Percentiles rank a stretch among this genome's conserved stretches.
Evolutionary conservation across 1,140 invertebrate genomes (phyloP).

Genomic region (Ceratosolen solmsi): DNA sequence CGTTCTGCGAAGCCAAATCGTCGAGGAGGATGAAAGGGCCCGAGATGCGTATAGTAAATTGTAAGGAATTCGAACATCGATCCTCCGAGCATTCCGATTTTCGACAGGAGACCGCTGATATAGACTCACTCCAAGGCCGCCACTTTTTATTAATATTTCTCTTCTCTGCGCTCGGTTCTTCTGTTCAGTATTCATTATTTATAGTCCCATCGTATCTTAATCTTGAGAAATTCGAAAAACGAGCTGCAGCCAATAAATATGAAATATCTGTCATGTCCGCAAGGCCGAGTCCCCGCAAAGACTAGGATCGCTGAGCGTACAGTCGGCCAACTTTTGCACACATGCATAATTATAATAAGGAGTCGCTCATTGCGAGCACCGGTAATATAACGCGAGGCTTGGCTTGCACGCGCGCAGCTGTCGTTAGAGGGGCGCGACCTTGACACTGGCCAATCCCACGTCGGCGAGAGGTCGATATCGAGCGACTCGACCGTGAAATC

Average conservation of each 20-base stretch:
- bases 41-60: conserved; percentile 59
- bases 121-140: background rate
- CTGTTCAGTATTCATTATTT: conserved; percentile 15
- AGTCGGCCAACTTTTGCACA: background rate
- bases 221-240: conserved; percentile 44
- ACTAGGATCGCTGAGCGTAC: background rate
- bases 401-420: background rate
- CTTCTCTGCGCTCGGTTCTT: background rate
- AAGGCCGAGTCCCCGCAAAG: background rate
- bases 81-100: conserved; percentile 56
- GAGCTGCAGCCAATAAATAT: conserved; percentile 35
- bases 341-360: background rate
- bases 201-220: conserved; percentile 47
- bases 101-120: conserved; percentile 39
- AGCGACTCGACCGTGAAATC: conserved; percentile 29
- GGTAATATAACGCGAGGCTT: too few species aligned
- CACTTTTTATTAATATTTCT: conserved; percentile 31
- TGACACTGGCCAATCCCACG: conserved; percentile 34
- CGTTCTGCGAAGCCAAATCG: conserved; percentile 51
- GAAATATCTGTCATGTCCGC: conserved; percentile 29
- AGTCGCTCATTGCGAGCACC: background rate
- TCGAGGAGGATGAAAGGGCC: conserved; percentile 58
- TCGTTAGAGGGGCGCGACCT: background rate
- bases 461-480: conserved; percentile 23
- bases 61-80: conserved; percentile 55